phyloP scores from a whole-genome alignment of 2,113 vertebrate genomes.

The Ifrita kowaldi region DNA sequence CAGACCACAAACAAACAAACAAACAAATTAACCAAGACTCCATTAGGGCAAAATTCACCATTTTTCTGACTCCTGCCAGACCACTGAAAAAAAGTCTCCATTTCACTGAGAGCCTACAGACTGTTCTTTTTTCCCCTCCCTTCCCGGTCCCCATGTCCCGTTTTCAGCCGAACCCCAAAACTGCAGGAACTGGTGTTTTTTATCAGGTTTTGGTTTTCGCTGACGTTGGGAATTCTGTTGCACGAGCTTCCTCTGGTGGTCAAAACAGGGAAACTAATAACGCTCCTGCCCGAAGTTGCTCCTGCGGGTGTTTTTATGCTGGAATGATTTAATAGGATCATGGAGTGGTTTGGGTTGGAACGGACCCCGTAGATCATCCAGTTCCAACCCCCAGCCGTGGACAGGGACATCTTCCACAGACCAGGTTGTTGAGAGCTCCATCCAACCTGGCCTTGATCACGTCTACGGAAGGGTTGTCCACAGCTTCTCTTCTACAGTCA shows the following conservation, averaged over 20 bases:
- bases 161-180: not conserved
- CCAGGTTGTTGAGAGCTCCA: not conserved
- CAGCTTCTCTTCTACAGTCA: not conserved
- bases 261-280: not conserved
- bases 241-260: conserved; percentile 26
- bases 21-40: not conserved
- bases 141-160: not conserved
- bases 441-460: not conserved
- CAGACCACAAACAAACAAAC: not conserved
- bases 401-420: not conserved
- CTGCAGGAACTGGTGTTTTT: not conserved
- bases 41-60: not conserved
- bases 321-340: not conserved
- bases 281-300: not conserved
- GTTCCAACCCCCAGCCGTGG: not conserved
- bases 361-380: not conserved
- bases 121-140: rapidly evolving
- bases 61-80: not conserved
- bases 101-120: too few species aligned
- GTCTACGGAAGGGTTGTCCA: not conserved
- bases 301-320: not conserved
- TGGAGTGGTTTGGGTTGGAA: not conserved
- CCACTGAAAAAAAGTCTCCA: not conserved
- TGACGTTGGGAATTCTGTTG: not conserved
- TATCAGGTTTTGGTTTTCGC: not conserved